Evolutionary conservation across 2,113 vertebrate species (phyloP).

Genomic region (Boleophthalmus pectinirostris): DNA sequence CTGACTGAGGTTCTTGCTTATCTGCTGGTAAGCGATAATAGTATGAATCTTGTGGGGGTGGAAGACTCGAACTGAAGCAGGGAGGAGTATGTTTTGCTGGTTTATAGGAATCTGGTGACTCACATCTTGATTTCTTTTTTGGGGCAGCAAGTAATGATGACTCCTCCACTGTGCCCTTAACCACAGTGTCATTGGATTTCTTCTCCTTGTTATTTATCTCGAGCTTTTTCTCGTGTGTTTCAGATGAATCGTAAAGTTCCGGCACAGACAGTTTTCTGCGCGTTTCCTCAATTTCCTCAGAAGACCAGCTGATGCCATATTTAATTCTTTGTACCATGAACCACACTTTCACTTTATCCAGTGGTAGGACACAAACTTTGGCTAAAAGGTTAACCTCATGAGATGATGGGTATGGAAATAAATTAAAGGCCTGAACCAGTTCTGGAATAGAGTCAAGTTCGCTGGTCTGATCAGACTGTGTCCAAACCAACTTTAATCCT

Average conservation of each 20-base stretch:
- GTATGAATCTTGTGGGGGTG: conserved; percentile 78
- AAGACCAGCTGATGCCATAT: conserved; percentile 91
- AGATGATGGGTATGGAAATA: conserved; percentile 88
- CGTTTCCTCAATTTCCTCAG: conserved; percentile 90
- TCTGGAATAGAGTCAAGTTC: conserved; percentile 85
- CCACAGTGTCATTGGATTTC: conserved; percentile 45
- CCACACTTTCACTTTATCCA: conserved; percentile 92
- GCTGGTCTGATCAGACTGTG: conserved; percentile 85
- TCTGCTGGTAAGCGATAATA: conserved; percentile 73
- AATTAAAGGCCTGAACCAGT: conserved; percentile 86
- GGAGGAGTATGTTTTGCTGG: conserved; percentile 59
- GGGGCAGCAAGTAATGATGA: conserved; percentile 41
- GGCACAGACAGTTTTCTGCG: conserved; percentile 75
- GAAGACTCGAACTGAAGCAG: conserved; percentile 74
- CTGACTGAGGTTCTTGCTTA: conserved; percentile 46
- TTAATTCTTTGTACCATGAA: conserved; percentile 92
- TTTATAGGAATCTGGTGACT: conserved; percentile 69
- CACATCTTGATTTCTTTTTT: conserved; percentile 62
- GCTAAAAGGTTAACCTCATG: conserved; percentile 83
- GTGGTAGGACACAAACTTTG: conserved; percentile 79
- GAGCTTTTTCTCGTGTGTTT: conserved; percentile 33
- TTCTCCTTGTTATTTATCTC: conserved; percentile 37
- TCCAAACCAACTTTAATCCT: conserved; percentile 88
- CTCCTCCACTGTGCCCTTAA: conserved; percentile 32
- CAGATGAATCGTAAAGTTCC: conserved; percentile 43